Percentiles rank a stretch among this genome's conserved stretches.
Evolutionary conservation across 1,140 invertebrate genomes (phyloP).

Genomic region (Diachasma alloeum): DNA sequence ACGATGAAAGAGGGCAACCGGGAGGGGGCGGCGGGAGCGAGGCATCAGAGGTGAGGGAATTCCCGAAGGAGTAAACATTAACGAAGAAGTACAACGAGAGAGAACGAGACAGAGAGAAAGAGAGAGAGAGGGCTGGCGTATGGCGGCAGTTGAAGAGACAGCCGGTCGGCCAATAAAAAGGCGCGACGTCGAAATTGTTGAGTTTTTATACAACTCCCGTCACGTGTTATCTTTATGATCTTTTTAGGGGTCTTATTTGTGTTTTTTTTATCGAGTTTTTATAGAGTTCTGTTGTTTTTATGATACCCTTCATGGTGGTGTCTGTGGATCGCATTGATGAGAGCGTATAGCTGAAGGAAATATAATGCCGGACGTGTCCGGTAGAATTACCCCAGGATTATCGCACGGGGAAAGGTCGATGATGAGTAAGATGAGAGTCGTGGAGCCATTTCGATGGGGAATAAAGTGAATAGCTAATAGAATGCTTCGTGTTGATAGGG

Average conservation of each 20-base stretch:
- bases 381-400: neutral
- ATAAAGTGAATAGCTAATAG: neutral
- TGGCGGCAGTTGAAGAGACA: neutral
- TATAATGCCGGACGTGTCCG: too few species aligned
- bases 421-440: neutral
- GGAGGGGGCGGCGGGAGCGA: too few species aligned
- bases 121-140: neutral
- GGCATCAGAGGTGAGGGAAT: too few species aligned
- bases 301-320: neutral
- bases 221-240: neutral
- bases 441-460: neutral
- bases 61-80: neutral
- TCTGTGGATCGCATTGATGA: neutral
- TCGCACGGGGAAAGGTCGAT: neutral
- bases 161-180: neutral
- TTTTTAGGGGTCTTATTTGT: neutral
- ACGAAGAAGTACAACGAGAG: neutral
- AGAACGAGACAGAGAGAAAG: too few species aligned
- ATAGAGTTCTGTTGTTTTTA: neutral
- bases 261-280: neutral
- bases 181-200: conserved; percentile 4
- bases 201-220: neutral
- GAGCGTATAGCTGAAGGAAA: neutral
- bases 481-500: too few species aligned
- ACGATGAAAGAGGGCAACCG: too few species aligned